These are phyloP conservation scores for Lepidonotus clava DNA, from an alignment of 2,888 invertebrate species.

Conservation along the genomic window DNA sequence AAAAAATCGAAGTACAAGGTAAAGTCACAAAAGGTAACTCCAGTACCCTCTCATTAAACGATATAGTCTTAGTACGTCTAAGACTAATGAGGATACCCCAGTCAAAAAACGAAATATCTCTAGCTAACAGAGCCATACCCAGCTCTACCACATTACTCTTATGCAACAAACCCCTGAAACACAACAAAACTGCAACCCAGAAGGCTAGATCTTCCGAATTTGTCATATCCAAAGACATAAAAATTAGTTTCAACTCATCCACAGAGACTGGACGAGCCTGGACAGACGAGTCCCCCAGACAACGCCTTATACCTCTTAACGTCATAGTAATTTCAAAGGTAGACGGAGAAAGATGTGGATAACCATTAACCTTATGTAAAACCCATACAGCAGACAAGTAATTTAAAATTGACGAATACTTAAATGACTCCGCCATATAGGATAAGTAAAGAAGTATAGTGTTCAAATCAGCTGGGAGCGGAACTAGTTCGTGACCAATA, in stretches of 20 bases:
- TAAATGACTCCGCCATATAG: neutral
- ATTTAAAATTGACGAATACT: neutral
- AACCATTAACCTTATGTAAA: neutral
- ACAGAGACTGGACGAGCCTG: neutral
- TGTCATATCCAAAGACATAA: neutral
- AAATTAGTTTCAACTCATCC: neutral
- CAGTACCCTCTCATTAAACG: neutral
- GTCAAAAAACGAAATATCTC: no score
- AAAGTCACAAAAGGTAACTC: neutral
- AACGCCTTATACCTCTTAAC: neutral
- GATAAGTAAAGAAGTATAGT: neutral
- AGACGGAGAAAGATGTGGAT: no score
- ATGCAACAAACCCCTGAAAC: neutral
- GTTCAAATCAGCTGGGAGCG: neutral
- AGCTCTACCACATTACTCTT: neutral
- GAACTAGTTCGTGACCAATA: neutral
- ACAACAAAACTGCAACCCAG: neutral
- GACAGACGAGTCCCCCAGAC: neutral
- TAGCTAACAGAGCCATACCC: neutral
- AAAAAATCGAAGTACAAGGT: no score
- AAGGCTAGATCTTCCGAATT: neutral
- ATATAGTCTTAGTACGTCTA: neutral
- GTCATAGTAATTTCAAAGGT: no score
- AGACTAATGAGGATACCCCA: no score
- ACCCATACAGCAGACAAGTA: neutral